Base-by-base conservation (phyloP, 2,888 invertebrate genomes). In the Drosophila dives region DNA sequence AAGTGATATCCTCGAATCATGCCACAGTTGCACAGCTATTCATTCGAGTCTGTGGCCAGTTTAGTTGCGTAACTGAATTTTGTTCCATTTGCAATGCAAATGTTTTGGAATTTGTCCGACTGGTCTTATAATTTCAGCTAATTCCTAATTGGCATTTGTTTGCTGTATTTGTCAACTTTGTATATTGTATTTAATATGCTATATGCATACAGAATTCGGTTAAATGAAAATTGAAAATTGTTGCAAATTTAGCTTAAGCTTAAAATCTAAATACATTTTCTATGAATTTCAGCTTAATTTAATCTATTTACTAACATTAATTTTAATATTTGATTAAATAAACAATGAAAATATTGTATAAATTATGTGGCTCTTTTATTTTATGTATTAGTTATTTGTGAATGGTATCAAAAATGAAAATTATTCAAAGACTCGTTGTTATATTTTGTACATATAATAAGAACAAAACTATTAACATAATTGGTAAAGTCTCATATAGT, bases 31-130 rank as follows among this genome's bases (percentile, higher is more conserved):
- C 72, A 75, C 55, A 71, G 68, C 70, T 75, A 61, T 72, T 83
- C 70, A 67, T 69, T 59, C 71, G 72, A 85, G 67, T 58, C 71
- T 56, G 51, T 62, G 51, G 55, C 33, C 72, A 81, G 72, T 81
- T 86, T 64, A 77, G 85, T 80, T 90, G 73, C 72, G 71, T 72
- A 86, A 90, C 86, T 88, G 80, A 77, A 86, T 88, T 77, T 71
- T 67, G 75, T 85, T 81, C 70, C 69, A 69, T 79, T 89, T 79
- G 67, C 36, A 81, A 77, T 72, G 70, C 66, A 80, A 86, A 79
- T 82, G 64, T 64, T 65, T 77, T 75, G 75, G 74, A 75, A 80
- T 84, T 80, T 74, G 45, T 62, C 38, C 40, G 36, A 12, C 51
- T 58, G 59, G 32, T 38, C 40, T 38, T 51, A 59, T 59, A 32